These are phyloP conservation scores for Trogon melanurus DNA, from an alignment of 2,113 vertebrate genomes.

Conservation along the genomic window DNA sequence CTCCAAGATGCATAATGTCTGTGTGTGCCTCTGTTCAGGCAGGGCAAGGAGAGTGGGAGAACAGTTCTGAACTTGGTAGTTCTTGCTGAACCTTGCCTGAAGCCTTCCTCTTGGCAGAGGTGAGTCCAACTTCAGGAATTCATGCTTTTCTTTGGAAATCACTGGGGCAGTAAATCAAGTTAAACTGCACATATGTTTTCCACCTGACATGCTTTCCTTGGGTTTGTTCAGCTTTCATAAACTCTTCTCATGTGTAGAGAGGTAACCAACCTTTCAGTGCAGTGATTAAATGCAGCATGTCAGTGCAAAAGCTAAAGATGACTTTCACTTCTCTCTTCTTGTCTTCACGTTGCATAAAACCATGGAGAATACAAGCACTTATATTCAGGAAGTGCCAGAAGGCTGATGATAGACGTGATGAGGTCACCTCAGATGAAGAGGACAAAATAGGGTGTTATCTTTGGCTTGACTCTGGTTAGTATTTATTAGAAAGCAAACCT, in stretches of 20 bases:
- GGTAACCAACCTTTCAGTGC: background rate
- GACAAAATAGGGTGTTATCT: constrained; percentile 46
- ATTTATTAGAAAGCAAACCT: constrained; percentile 58
- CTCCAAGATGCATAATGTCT: background rate
- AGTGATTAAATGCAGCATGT: background rate
- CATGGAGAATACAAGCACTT: background rate
- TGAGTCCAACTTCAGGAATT: constrained; percentile 27
- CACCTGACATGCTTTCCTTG: background rate
- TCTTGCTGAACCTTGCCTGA: background rate
- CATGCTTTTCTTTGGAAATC: background rate
- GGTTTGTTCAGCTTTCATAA: constrained; percentile 6
- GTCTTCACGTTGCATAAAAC: background rate
- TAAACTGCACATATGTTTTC: background rate
- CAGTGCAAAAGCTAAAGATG: constrained; percentile 12
- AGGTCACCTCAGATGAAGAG: constrained; percentile 48
- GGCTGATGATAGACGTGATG: constrained; percentile 3
- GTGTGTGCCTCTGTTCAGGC: background rate
- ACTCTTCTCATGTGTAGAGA: background rate
- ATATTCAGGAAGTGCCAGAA: constrained; percentile 25
- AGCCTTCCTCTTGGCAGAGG: background rate
- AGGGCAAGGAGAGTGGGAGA: background rate
- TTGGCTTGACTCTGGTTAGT: constrained; percentile 49
- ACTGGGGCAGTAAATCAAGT: background rate
- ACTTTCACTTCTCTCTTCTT: constrained; percentile 11
- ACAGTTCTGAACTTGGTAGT: constrained; percentile 5